A percentile compares a stretch with the other conserved stretches of the same genome.
Conservation (phyloP, 2,797 vertebrate species). For the Leptodactylus fallax region DNA sequence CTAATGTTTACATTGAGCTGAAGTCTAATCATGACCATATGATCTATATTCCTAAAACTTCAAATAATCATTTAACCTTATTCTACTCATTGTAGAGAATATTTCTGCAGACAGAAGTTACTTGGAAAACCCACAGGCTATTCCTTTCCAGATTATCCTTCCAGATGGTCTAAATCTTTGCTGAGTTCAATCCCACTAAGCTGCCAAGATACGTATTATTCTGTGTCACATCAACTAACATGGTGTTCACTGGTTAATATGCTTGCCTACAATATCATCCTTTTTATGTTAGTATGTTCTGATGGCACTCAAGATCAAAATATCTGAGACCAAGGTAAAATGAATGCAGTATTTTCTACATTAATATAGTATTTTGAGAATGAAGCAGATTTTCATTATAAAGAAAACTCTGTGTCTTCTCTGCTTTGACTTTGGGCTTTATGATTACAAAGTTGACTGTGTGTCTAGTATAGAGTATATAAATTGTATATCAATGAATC, state of each 20-base stretch:
- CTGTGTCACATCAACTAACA: conserved; percentile 65
- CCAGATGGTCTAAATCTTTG: conserved; percentile 75
- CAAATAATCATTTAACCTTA: not conserved
- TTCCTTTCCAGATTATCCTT: conserved; percentile 69
- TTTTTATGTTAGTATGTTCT: conserved; percentile 24
- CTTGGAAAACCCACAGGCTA: not conserved
- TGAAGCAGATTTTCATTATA: not conserved
- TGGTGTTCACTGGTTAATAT: conserved; percentile 45
- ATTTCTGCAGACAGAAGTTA: not conserved
- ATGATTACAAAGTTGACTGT: not conserved
- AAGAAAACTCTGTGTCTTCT: not conserved
- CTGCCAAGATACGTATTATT: conserved; percentile 63
- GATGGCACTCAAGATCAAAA: conserved; percentile 83
- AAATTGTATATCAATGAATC: not conserved
- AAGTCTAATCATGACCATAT: not conserved
- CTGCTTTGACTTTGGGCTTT: not conserved
- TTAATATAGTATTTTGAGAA: not conserved
- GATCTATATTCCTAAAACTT: not conserved
- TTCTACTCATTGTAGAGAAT: not conserved
- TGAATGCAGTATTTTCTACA: conserved; percentile 16
- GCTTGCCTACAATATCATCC: not conserved
- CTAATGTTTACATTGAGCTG: not conserved
- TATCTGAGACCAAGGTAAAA: conserved; percentile 88
- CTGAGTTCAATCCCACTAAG: conserved; percentile 76
- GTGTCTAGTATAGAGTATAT: not conserved